A percentile compares a stretch with the other conserved stretches of the same genome.
Evolutionary conservation across 2,113 vertebrate species (phyloP).

Genomic region (Tachycineta bicolor): DNA sequence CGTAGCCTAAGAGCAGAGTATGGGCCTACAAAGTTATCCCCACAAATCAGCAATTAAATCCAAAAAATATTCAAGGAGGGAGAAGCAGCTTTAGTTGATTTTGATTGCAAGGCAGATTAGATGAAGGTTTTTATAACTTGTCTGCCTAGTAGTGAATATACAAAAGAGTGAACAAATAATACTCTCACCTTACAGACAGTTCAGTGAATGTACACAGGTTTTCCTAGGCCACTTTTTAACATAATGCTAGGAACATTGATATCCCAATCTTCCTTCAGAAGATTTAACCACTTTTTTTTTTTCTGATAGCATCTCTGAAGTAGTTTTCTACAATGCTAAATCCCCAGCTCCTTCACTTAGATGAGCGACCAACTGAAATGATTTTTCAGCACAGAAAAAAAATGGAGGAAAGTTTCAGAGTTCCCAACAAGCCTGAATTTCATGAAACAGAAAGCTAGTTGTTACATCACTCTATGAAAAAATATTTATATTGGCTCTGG

Average conservation of each 20-base stretch:
- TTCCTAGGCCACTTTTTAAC: neutral
- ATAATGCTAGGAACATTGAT: neutral
- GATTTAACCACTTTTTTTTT: neutral
- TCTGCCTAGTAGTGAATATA: neutral
- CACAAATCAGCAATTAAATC: neutral
- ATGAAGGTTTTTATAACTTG: neutral
- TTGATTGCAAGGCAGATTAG: neutral
- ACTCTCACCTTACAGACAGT: neutral
- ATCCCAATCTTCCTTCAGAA: neutral
- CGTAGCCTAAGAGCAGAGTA: neutral
- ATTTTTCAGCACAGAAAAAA: neutral
- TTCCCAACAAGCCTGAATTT: neutral
- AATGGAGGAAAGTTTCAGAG: neutral
- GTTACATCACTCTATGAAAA: conserved; percentile 20
- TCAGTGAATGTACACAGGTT: neutral
- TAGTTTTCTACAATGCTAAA: neutral
- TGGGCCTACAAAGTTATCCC: neutral
- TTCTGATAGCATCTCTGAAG: neutral
- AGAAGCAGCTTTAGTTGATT: neutral
- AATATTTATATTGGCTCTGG: conserved; percentile 60
- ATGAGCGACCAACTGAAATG: fast-evolving
- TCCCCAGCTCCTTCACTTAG: neutral
- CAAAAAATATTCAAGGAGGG: neutral
- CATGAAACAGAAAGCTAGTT: conserved; percentile 20
- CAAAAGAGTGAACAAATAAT: neutral